Evolutionary conservation across 2,113 vertebrate species (phyloP).

Genomic region (Pontoporia blainvillei): DNA sequence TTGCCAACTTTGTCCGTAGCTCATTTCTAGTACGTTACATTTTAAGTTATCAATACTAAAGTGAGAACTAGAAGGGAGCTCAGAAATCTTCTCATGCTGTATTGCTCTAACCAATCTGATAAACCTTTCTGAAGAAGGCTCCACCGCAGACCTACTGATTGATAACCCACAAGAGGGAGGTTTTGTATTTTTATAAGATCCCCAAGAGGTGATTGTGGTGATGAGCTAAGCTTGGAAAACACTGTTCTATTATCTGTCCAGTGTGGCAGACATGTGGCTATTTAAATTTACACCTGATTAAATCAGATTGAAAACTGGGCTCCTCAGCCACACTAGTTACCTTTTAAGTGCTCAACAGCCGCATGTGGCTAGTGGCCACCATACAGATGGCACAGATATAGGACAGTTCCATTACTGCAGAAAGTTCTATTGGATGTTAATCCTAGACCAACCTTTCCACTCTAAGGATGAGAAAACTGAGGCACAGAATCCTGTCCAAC

Average conservation of each 20-base stretch:
- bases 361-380: neutral
- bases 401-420: neutral
- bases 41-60: neutral
- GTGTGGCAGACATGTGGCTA: neutral
- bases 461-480: neutral
- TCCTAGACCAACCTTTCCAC: neutral
- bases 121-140: neutral
- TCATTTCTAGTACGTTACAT: neutral
- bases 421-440: neutral
- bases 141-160: neutral
- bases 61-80: neutral
- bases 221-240: neutral
- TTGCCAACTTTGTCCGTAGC: neutral
- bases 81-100: neutral
- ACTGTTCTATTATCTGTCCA: neutral
- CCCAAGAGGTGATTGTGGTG: neutral
- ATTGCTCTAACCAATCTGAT: neutral
- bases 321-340: neutral
- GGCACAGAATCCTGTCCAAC: neutral
- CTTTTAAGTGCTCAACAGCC: neutral
- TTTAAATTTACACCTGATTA: neutral
- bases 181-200: neutral
- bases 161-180: neutral
- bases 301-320: neutral
- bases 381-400: neutral